Evolutionary conservation across 53 echinoderm and acorn worm species (phyloP), one percentile per base, ranked within the genome.

Genomic region (Paelopatides confundens): DNA sequence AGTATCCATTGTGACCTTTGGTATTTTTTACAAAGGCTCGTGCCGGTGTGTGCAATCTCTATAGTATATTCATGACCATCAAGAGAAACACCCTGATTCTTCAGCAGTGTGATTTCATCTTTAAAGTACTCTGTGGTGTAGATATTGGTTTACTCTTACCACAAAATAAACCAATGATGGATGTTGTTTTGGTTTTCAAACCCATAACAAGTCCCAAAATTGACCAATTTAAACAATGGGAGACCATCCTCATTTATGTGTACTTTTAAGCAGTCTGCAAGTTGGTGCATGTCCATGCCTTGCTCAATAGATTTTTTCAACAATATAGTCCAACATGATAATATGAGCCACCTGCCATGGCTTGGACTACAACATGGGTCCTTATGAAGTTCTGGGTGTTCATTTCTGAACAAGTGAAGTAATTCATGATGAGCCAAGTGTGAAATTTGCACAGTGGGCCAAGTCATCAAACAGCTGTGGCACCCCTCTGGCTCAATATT

Each of bases 231-330:
- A 36, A 82, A 88, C 43, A 91, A 38, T 11, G 92, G 88, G 12
- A 91, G n/a, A 31, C 92, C 92, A 91, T 91, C 92, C 4, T 88
- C 83, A 47, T 84, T 74, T 18, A 91, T 71, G 3, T 87, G 88
- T n/a, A 82, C 12, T 83, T 63, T 63, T 30, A 83, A 33, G 32
- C 36, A 62, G 15, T 37, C 64, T 5, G 15, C 64, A 62, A 38
- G 5, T 63, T 28, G 0, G 0, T 62, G 37, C n/a, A 5, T 13
- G 64, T 62, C 38, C 21, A 7, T 35, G 35, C 64, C 33, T 64
- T 63, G 4, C 31, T 29, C 33, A 83, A 83, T 4, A 1, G 37
- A 48, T 18, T 62, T 62, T 38, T 83, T 35, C 40, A 31, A 83
- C 31, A 0, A 2, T 62, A 31, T 62, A 63, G 27, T 10, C 91